Base-by-base conservation (phyloP, 2,888 invertebrate species). In the Osmoderma eremita region DNA sequence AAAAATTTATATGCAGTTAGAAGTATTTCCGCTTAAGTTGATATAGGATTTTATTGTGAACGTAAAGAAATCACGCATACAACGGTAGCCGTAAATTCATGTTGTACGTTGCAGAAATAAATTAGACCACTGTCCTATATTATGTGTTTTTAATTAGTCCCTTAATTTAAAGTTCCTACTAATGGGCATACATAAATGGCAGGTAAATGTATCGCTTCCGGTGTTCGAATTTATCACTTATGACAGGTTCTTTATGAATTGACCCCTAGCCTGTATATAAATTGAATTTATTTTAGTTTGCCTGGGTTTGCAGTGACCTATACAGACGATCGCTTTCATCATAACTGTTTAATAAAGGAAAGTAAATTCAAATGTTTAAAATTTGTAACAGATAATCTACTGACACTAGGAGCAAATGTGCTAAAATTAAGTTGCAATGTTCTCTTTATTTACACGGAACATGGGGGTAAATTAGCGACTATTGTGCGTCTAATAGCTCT, bases 401-500 rank as follows among this genome's bases (percentile, higher is more conserved):
- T 12, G 53, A 38, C 38, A 53, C 10, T 38, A 51, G 18, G 15
- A 53, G 36, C 10, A 10, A 53, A 30, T 22, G 48, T 61, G 58
- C 45, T 45, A 10, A 45, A 61, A 61, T 45, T 45, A 45, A 61
- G 45, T 61, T 61, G 58, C 58, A 45, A 45, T 45, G 15, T 45
- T 15, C 30, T 61, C 15, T 45, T 30, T 61, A 61, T 61, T 61
- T 61, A 17, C 45, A 17, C 36, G 45, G 45, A 42, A 61, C 48
- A 61, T 61, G 45, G 13, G 58, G 58, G 63, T 67, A 78, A 79
- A 79, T 79, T 79, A 79, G 78, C 76, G 72, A 68, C 77, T 73
- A 79, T 79, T 79, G 77, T 75, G 75, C 75, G 71, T 73, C 53
- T 78, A 79, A 79, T 79, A 74, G 78, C 73, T 74, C 76, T 79